Evolutionary conservation across 2,113 vertebrate species (phyloP).

Genomic region (Oxygymnocypris stewartii): DNA sequence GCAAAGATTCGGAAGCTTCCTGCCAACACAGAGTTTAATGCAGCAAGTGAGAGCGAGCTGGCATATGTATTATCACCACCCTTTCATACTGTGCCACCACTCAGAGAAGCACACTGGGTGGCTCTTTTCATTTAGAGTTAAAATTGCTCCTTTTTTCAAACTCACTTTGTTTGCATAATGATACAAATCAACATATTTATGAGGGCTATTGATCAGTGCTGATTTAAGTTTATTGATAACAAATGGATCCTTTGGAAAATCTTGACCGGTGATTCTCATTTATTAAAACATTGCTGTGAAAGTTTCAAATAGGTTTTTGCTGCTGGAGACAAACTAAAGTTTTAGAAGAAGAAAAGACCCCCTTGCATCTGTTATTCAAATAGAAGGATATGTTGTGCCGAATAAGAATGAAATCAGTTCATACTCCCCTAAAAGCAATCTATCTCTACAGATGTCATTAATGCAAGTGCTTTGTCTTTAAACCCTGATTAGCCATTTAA

Average conservation of each 20-base stretch:
- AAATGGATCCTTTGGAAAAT: background rate
- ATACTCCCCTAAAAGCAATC: background rate
- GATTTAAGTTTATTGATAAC: background rate
- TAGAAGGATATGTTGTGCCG: background rate
- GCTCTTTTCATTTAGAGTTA: conserved; percentile 59
- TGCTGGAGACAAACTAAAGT: background rate
- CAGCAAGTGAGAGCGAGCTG: conserved; percentile 59
- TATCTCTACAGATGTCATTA: background rate
- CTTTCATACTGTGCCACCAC: conserved; percentile 65
- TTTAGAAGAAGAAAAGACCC: background rate
- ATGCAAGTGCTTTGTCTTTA: background rate
- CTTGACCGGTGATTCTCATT: background rate
- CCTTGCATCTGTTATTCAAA: background rate
- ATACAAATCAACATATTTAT: conserved; percentile 36
- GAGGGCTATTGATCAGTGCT: background rate
- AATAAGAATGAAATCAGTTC: background rate
- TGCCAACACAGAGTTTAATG: conserved; percentile 66
- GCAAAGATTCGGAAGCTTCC: conserved; percentile 65
- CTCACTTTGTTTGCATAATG: conserved; percentile 34
- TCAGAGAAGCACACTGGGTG: conserved; percentile 57
- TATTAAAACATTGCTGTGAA: background rate
- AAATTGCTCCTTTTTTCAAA: conserved; percentile 59
- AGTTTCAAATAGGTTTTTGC: background rate
- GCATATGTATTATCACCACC: conserved; percentile 45
- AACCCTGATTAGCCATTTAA: conserved; percentile 22